These are phyloP conservation scores for Teinopalpus imperialis DNA, from an alignment of 2,888 invertebrate species.

Conservation along the genomic window DNA sequence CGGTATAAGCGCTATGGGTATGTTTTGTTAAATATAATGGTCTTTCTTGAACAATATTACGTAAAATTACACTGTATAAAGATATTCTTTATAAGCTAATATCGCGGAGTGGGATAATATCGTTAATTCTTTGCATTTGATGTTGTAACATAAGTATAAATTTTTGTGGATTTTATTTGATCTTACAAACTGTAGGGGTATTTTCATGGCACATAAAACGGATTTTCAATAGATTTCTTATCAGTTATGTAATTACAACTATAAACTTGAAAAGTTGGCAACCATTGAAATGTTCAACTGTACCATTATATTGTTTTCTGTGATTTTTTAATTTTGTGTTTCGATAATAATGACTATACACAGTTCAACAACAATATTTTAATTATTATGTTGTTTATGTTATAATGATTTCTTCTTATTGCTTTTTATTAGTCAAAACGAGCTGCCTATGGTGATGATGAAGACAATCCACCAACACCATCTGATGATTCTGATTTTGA, in stretches of 20 bases:
- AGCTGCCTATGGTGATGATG: conserved; percentile 58
- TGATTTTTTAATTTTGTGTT: too few relatives aligned
- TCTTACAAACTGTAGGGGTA: conserved; percentile 32
- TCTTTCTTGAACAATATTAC: conserved; percentile 20
- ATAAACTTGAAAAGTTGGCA: conserved; percentile 49
- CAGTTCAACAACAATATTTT: too few relatives aligned
- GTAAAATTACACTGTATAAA: background rate
- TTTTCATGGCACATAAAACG: conserved; percentile 58
- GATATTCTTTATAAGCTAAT: background rate
- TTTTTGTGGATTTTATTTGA: conserved; percentile 28
- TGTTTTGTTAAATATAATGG: conserved; percentile 35
- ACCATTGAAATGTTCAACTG: conserved; percentile 33
- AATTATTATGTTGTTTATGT: background rate
- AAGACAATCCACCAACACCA: conserved; percentile 70
- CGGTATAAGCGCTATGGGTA: conserved; percentile 46
- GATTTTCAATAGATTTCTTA: conserved; percentile 59
- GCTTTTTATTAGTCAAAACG: conserved; percentile 73
- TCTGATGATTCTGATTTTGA: conserved; percentile 86
- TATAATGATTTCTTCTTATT: conserved; percentile 25
- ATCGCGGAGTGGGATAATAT: background rate
- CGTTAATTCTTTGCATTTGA: conserved; percentile 10
- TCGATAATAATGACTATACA: background rate
- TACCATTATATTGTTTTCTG: conserved; percentile 9
- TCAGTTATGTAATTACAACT: conserved; percentile 68
- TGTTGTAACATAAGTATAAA: conserved; percentile 11